Percentiles rank a stretch among this genome's conserved stretches.
Conservation (phyloP, 1,140 invertebrate species). For the Dinothrombium tinctorium region DNA sequence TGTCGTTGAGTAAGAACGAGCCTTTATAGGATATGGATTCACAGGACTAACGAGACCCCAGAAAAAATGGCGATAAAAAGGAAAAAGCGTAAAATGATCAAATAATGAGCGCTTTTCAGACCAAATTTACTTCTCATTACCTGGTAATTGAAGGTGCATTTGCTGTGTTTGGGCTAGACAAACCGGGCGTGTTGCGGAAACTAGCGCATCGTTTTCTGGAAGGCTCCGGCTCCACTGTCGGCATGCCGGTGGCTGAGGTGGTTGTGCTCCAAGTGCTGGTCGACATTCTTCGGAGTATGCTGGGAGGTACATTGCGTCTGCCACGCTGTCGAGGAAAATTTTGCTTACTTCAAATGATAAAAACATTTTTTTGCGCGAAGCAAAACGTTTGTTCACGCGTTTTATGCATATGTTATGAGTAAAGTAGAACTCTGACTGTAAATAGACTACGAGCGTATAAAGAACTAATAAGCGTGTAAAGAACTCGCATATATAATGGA, state of each 20-base stretch:
- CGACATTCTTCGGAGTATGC: slow-evolving; percentile 22
- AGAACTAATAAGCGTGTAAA: no score
- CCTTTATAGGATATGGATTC: slow-evolving; percentile 4
- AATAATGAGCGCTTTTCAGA: not conserved
- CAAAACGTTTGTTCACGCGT: no score
- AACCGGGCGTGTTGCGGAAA: slow-evolving; percentile 17
- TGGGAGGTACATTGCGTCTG: slow-evolving; percentile 19
- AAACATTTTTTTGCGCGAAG: no score
- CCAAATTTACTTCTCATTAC: not conserved
- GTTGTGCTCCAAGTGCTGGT: slow-evolving; percentile 27
- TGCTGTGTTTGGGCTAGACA: slow-evolving; percentile 1
- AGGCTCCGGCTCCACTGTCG: slow-evolving; percentile 27
- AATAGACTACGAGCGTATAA: no score
- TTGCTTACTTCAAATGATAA: not conserved
- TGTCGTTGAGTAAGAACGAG: slow-evolving; percentile 16
- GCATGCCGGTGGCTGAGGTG: slow-evolving; percentile 31
- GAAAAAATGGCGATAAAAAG: not conserved
- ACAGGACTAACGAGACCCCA: not conserved
- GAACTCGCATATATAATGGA: no score
- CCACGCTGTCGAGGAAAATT: slow-evolving; percentile 13
- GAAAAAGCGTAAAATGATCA: slow-evolving; percentile 3
- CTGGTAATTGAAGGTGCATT: not conserved
- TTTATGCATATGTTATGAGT: no score
- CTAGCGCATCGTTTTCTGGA: slow-evolving; percentile 26
- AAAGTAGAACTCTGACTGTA: no score